phyloP scores from a whole-genome alignment of 2,113 vertebrate species.

The Thryonomys swinderianus region DNA sequence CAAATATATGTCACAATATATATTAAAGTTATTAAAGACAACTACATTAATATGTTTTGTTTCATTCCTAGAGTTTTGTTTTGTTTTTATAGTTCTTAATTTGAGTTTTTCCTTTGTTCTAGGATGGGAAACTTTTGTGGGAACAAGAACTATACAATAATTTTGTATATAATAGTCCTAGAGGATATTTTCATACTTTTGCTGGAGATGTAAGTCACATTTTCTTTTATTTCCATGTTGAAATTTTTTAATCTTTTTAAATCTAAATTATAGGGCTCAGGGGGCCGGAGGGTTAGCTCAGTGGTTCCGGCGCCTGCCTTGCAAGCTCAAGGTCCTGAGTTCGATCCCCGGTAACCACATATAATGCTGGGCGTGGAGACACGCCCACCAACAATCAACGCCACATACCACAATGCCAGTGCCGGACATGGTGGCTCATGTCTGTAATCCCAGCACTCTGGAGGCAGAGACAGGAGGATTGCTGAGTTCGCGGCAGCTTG shows the following conservation, averaged over 20 bases:
- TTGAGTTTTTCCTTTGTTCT: conserved; percentile 73
- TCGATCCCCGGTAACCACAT: too few species aligned
- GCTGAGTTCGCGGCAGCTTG: too few species aligned
- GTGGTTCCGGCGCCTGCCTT: too few species aligned
- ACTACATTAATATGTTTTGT: conserved; percentile 36
- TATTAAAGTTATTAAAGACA: conserved; percentile 21
- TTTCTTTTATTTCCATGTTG: conserved; percentile 65
- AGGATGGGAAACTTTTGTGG: conserved; percentile 96
- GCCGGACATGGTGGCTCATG: too few species aligned
- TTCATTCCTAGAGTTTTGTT: conserved; percentile 12
- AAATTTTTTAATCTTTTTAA: conserved; percentile 56
- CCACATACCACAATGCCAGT: too few species aligned
- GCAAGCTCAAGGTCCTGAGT: too few species aligned
- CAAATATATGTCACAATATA: not conserved
- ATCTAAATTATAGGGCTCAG: not conserved
- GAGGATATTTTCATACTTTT: conserved; percentile 98
- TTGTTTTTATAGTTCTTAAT: conserved; percentile 32
- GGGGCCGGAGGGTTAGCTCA: too few species aligned
- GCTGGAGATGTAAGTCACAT: conserved; percentile 91
- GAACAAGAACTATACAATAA: conserved; percentile 99
- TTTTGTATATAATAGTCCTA: conserved; percentile 95
- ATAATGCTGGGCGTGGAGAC: too few species aligned
- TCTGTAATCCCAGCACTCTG: too few species aligned
- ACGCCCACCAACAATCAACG: too few species aligned
- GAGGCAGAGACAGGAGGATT: too few species aligned